Evolutionary conservation across 2,797 vertebrate species (phyloP).

Genomic region (Novumbra hubbsi): DNA sequence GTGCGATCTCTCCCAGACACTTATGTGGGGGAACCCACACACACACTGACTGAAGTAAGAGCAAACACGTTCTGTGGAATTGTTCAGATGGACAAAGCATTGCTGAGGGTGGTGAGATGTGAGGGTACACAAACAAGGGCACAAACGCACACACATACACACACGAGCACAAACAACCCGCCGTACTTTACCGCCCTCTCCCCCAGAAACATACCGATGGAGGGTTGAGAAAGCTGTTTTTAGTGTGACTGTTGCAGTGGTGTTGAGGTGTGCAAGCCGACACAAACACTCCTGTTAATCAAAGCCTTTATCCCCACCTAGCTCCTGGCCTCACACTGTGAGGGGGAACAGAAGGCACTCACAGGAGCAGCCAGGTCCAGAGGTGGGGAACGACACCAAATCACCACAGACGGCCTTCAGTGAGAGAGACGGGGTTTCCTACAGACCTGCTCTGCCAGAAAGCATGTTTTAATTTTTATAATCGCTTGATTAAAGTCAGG

Average conservation of each 20-base stretch:
- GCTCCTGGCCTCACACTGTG: constrained; percentile 35
- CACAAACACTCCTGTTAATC: constrained; percentile 71
- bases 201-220: neutral
- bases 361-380: constrained; percentile 26
- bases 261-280: constrained; percentile 58
- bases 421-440: constrained; percentile 61
- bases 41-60: neutral
- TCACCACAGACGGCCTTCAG: constrained; percentile 61
- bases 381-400: constrained; percentile 33
- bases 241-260: constrained; percentile 28
- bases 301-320: constrained; percentile 69
- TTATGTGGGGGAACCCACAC: neutral
- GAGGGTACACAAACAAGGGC: constrained; percentile 22
- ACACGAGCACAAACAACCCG: neutral
- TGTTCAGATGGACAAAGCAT: constrained; percentile 19
- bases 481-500: neutral
- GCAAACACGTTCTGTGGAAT: neutral
- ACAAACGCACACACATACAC: neutral
- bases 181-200: neutral
- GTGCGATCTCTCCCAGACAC: constrained; percentile 4
- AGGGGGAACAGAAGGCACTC: constrained; percentile 62
- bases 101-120: constrained; percentile 4
- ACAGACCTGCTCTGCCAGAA: constrained; percentile 35
- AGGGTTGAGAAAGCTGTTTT: constrained; percentile 1
- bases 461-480: neutral